phyloP scores from a whole-genome alignment of 2,113 vertebrate species.

The Neofelis nebulosa region DNA sequence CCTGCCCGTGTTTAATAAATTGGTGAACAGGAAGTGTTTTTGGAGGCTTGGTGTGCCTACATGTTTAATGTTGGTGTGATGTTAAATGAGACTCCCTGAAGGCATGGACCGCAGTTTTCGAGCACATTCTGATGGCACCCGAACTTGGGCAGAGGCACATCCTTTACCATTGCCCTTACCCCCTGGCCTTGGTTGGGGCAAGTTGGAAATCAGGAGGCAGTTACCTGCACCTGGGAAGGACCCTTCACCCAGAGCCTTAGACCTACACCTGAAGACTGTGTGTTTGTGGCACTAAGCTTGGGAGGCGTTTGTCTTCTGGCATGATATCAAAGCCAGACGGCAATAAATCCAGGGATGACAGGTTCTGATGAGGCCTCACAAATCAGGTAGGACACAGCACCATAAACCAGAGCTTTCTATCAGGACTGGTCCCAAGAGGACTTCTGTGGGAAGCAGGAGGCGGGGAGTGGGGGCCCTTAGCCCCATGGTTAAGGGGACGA shows the following conservation, averaged over 20 bases:
- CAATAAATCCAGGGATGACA: neutral
- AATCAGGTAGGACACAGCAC: neutral
- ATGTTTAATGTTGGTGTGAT: neutral
- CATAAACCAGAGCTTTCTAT: neutral
- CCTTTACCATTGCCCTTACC: neutral
- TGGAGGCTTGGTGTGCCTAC: no score
- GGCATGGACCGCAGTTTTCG: neutral
- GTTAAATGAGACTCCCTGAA: neutral
- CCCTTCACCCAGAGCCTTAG: neutral
- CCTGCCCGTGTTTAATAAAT: rapidly evolving
- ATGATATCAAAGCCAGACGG: conserved; percentile 37
- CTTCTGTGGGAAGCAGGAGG: neutral
- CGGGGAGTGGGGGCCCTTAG: neutral
- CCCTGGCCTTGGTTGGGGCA: neutral
- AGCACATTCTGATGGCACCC: neutral
- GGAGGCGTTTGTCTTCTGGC: neutral
- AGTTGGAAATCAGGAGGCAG: neutral
- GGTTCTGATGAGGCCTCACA: conserved; percentile 40
- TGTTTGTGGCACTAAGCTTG: neutral
- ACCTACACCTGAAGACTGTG: neutral
- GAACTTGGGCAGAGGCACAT: neutral
- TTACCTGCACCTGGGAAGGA: neutral
- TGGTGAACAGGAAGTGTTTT: neutral
- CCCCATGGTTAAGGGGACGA: neutral
- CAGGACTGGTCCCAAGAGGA: neutral